Conservation (phyloP, 2,888 invertebrate species). For the Elysia crispata region DNA sequence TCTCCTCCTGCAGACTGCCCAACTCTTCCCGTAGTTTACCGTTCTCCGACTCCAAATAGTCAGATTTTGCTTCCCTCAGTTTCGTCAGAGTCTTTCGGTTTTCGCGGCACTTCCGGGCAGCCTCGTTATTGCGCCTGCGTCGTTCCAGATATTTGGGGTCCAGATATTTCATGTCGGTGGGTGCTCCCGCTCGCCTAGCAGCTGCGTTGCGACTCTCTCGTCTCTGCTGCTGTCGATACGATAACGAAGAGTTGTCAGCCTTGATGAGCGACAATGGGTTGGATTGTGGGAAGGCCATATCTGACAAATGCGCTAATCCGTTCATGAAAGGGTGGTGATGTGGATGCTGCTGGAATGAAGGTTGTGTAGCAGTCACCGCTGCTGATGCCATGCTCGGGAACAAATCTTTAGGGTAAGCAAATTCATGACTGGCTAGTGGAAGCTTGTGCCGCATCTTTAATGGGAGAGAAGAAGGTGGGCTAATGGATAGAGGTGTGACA, state of each 20-base stretch:
- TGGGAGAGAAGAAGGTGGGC: slow-evolving; percentile 63
- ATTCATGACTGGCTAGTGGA: slow-evolving; percentile 41
- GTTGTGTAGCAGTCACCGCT: slow-evolving; percentile 21
- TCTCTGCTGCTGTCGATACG: slow-evolving; percentile 15
- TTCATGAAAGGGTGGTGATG: slow-evolving; percentile 57
- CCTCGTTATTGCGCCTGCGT: slow-evolving; percentile 78
- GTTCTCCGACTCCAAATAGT: slow-evolving; percentile 77
- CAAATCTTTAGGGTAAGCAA: slow-evolving; percentile 42
- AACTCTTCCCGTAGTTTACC: slow-evolving; percentile 85
- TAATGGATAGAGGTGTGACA: slow-evolving; percentile 42
- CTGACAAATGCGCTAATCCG: slow-evolving; percentile 70
- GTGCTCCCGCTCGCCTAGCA: slow-evolving; percentile 31
- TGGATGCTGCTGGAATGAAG: slow-evolving; percentile 38
- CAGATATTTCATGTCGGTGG: slow-evolving; percentile 52
- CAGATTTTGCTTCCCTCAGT: slow-evolving; percentile 75
- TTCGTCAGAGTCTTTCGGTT: slow-evolving; percentile 77
- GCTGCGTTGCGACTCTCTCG: slow-evolving; percentile 1
- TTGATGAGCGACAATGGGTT: slow-evolving; percentile 61
- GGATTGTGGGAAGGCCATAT: slow-evolving; percentile 67
- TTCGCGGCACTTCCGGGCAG: slow-evolving; percentile 78
- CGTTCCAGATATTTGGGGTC: slow-evolving; percentile 77
- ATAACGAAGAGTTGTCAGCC: slow-evolving; percentile 40
- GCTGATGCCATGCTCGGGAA: slow-evolving; percentile 35
- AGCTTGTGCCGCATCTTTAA: slow-evolving; percentile 69
- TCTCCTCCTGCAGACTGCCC: slow-evolving; percentile 92